These are phyloP conservation scores for Dufourea novaeangliae DNA, from an alignment of 1,140 invertebrate genomes.

Conservation along the genomic window DNA sequence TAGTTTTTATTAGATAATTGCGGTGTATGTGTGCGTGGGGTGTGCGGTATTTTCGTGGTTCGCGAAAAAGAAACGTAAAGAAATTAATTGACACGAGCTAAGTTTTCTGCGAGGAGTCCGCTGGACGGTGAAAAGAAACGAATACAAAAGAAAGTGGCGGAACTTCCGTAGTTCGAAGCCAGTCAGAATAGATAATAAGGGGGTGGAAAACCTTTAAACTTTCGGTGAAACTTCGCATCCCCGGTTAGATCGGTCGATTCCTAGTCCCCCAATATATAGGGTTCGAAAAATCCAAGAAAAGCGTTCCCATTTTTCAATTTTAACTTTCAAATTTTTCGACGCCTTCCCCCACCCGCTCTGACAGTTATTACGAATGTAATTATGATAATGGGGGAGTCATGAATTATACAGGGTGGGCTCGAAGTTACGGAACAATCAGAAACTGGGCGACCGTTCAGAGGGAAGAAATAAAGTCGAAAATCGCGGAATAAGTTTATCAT, in stretches of 20 bases:
- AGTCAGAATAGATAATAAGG: slow-evolving; percentile 44
- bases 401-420: slow-evolving; percentile 40
- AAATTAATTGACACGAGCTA: slow-evolving; percentile 58
- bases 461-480: slow-evolving; percentile 19
- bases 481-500: slow-evolving; percentile 17
- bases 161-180: neutral
- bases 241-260: slow-evolving; percentile 4
- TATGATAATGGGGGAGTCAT: slow-evolving; percentile 47
- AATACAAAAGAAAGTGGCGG: slow-evolving; percentile 10
- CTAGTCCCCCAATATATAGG: neutral
- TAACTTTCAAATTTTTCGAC: slow-evolving; percentile 38
- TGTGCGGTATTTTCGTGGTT: neutral
- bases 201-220: slow-evolving; percentile 2
- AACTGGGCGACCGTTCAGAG: neutral
- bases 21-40: neutral
- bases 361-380: slow-evolving; percentile 48
- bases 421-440: slow-evolving; percentile 18
- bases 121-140: neutral
- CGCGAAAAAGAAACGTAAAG: slow-evolving; percentile 14
- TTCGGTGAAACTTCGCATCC: slow-evolving; percentile 1
- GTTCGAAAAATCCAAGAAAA: slow-evolving; percentile 8
- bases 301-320: slow-evolving; percentile 13
- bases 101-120: slow-evolving; percentile 43
- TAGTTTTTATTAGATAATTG: slow-evolving; percentile 8
- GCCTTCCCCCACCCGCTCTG: neutral